Evolutionary conservation across 2,888 invertebrate genomes (phyloP).

Genomic region (Balanococcus diminutus): DNA sequence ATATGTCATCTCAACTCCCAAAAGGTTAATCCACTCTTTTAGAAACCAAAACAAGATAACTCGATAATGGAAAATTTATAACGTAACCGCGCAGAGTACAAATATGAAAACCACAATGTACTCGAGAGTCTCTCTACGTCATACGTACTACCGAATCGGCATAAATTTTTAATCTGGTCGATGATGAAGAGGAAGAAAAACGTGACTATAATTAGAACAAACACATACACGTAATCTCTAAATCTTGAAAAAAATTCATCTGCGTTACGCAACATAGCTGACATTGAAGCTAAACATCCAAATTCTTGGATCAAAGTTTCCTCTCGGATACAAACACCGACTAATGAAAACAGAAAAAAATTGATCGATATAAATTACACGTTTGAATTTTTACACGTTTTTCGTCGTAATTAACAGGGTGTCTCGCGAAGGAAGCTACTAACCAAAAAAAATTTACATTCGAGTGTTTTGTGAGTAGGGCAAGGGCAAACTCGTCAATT

Average conservation of each 20-base stretch:
- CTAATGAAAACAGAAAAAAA: background rate
- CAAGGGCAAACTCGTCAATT: too few relatives aligned
- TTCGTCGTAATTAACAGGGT: background rate
- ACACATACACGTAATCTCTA: background rate
- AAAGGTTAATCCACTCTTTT: background rate
- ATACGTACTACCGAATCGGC: background rate
- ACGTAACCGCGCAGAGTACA: background rate
- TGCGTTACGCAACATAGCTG: slow-evolving; percentile 2
- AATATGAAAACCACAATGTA: background rate
- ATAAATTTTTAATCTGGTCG: background rate
- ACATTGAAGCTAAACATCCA: slow-evolving; percentile 2
- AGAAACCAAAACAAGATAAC: background rate
- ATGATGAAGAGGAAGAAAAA: background rate
- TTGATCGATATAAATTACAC: background rate
- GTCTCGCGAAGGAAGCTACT: background rate
- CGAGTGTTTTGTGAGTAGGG: too few relatives aligned
- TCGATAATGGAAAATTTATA: background rate
- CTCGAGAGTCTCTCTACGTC: background rate
- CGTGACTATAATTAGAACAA: slow-evolving; percentile 20
- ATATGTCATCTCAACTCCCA: slow-evolving; percentile 6
- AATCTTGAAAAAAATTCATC: slow-evolving; percentile 10
- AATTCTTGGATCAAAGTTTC: slow-evolving; percentile 11
- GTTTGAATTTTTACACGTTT: background rate
- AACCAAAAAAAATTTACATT: background rate
- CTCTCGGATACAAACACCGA: background rate